Evolutionary conservation across 2,113 vertebrate genomes (phyloP), one percentile per base, ranked within the genome.

Genomic region (Passer montanus): DNA sequence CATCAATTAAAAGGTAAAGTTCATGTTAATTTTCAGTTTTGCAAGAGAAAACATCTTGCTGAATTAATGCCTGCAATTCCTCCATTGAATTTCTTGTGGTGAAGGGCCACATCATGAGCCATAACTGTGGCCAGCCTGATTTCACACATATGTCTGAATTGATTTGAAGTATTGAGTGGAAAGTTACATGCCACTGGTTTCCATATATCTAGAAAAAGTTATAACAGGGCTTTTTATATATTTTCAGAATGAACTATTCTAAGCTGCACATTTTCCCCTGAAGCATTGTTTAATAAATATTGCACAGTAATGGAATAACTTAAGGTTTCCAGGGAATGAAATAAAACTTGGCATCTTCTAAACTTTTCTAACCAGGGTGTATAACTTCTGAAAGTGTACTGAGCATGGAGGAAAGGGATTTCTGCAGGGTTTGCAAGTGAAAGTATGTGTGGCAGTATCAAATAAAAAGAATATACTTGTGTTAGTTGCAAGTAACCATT

Each of bases 21-120:
- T 87, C 6, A 3, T 74, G 6, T n/a, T 74, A 24, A 27, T 44
- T 93, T 91, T 60, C 24, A 52, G 15, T 60, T 84, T 72, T 1
- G 1, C 33, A 46, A 37, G n/a, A 39, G 28, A 30, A 60, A 15
- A 64, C 6, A 3, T 4, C 37, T 41, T 46, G 17, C 7, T n/a
- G n/a, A 74, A 39, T 62, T 43, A 75, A 89, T 39, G 18, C 10
- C 18, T 68, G 35, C 24, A 64, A 16, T 68, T 86, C 30, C 9
- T 79, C 4, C 0, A 2, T 59, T 23, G 50, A 16, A 37, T 7
- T 56, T 60, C 3, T 7, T 69, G 26, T n/a, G 0, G 3, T 33
- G 46, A 74, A 81, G 33, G 28, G 31, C 52, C 28, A 53, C 37
- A 74, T 58, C 41, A 18, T 0, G 0, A 76, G 39, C 28, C 37